Conservation (phyloP, 2,888 invertebrate species). For the Euphydryas editha region DNA sequence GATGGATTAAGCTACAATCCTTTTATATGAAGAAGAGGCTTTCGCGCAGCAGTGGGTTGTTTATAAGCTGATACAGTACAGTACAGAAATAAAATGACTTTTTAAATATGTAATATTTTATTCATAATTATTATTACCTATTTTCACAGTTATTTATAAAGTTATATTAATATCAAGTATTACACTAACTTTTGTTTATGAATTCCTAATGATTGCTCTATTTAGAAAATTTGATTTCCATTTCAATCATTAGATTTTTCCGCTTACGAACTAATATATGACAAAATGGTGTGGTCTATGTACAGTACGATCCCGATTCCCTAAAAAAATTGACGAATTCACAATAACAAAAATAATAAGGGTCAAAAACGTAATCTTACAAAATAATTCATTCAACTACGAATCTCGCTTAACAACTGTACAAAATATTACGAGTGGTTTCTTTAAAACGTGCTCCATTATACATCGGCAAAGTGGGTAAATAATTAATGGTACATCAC, state of each 20-base stretch:
- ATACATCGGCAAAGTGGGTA: slow-evolving; percentile 73
- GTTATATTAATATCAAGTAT: slow-evolving; percentile 85
- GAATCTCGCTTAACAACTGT: slow-evolving; percentile 81
- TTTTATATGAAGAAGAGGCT: too few species aligned
- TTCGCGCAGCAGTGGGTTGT: too few species aligned
- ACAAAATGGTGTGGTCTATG: slow-evolving; percentile 81
- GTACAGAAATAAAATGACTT: slow-evolving; percentile 63
- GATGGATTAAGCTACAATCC: too few species aligned
- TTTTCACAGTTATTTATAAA: slow-evolving; percentile 85
- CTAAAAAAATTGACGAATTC: slow-evolving; percentile 88
- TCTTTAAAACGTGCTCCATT: slow-evolving; percentile 75
- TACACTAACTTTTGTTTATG: slow-evolving; percentile 82
- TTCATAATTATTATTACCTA: slow-evolving; percentile 84
- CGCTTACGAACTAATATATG: slow-evolving; percentile 74
- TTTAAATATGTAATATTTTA: slow-evolving; percentile 84
- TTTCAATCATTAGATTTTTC: slow-evolving; percentile 78
- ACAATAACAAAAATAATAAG: slow-evolving; percentile 82
- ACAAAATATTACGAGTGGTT: slow-evolving; percentile 81
- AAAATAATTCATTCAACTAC: slow-evolving; percentile 80
- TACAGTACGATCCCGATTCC: slow-evolving; percentile 88
- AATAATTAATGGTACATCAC: slow-evolving; percentile 64
- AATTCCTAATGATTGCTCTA: slow-evolving; percentile 81
- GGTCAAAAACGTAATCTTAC: slow-evolving; percentile 74
- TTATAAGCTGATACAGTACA: slow-evolving; percentile 1
- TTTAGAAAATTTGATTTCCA: slow-evolving; percentile 83